Percentiles rank a stretch among this genome's conserved stretches.
Conservation (phyloP, 2,888 invertebrate species). For the Ornithoptera alexandrae region DNA sequence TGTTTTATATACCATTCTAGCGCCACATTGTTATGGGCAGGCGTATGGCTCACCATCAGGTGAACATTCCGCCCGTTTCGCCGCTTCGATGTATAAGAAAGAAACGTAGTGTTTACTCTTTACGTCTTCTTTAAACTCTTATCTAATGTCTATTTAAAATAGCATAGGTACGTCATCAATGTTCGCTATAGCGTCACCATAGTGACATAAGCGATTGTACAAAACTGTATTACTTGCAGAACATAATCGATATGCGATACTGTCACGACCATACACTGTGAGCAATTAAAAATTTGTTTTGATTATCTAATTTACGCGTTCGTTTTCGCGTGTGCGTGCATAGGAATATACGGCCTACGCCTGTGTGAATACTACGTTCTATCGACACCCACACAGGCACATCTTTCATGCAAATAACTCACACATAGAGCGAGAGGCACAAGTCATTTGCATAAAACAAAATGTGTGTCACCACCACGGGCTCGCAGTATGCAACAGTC, state of each 20-base stretch:
- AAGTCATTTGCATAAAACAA: background rate
- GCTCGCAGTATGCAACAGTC: slow-evolving; percentile 38
- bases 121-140: too few relatives aligned
- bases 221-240: background rate
- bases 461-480: slow-evolving; percentile 39
- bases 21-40: too few relatives aligned
- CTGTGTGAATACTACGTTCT: background rate
- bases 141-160: too few relatives aligned
- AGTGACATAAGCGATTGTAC: slow-evolving; percentile 12
- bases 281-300: slow-evolving; percentile 15
- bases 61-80: too few relatives aligned
- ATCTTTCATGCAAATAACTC: background rate
- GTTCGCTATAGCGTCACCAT: background rate
- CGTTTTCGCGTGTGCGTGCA: background rate
- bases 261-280: slow-evolving; percentile 21
- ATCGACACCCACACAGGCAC: background rate
- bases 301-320: background rate
- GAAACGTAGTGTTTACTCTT: too few relatives aligned
- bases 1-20: too few relatives aligned
- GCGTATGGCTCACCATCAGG: too few relatives aligned
- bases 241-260: slow-evolving; percentile 19
- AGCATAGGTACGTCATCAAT: background rate
- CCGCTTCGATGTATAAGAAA: too few relatives aligned
- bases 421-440: background rate
- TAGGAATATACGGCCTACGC: background rate